Conservation (phyloP, 1,140 invertebrate species). For the Magallana ariakensis region DNA sequence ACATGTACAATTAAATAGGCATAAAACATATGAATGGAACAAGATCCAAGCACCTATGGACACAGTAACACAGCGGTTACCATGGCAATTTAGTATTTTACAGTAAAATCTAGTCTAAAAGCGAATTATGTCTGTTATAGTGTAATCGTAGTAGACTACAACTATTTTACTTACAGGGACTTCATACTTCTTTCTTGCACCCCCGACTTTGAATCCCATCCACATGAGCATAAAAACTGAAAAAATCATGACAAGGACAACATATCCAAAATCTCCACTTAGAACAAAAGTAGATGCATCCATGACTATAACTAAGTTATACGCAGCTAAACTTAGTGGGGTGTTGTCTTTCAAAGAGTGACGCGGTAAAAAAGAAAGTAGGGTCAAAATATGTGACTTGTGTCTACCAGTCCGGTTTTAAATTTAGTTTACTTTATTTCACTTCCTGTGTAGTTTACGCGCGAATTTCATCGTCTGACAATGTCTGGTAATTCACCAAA, state of each 20-base stretch:
- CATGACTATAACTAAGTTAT: neutral
- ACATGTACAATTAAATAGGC: no score
- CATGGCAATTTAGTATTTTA: no score
- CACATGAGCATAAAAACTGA: slow-evolving; percentile 50
- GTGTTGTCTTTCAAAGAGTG: no score
- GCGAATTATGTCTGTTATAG: no score
- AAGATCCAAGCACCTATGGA: no score
- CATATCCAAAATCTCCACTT: slow-evolving; percentile 51
- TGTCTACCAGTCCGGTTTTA: neutral
- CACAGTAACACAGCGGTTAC: no score
- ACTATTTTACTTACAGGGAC: slow-evolving; percentile 57
- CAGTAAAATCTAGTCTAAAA: no score
- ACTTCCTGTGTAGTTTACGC: neutral
- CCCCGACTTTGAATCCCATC: slow-evolving; percentile 50
- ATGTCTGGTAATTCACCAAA: slow-evolving; percentile 51
- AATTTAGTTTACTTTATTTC: neutral
- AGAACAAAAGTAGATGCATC: slow-evolving; percentile 8
- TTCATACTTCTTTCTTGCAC: slow-evolving; percentile 57
- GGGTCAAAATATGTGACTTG: no score
- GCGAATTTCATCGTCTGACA: slow-evolving; percentile 29
- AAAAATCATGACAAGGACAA: slow-evolving; percentile 43
- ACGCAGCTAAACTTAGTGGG: no score
- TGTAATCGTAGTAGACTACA: no score
- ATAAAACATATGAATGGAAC: no score
- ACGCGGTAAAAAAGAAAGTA: no score